Percentiles rank a stretch among this genome's conserved stretches.
Evolutionary conservation across 2,888 invertebrate species (phyloP).

Genomic region (Melipona bicolor): DNA sequence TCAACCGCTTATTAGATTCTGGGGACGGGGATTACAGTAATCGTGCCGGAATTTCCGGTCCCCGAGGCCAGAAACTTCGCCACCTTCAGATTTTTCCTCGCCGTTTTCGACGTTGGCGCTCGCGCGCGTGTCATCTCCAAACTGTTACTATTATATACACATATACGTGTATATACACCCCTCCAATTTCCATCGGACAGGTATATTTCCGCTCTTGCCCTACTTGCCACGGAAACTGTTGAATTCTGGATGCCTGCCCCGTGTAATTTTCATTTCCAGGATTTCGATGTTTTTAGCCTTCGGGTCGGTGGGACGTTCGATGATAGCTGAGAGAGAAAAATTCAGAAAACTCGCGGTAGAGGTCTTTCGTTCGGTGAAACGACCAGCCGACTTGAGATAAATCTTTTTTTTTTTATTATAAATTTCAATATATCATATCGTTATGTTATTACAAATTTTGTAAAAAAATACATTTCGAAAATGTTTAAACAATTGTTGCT

Average conservation of each 20-base stretch:
- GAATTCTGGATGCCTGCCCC: background rate
- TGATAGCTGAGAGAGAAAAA: background rate
- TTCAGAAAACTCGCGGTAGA: background rate
- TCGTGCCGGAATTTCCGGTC: constrained; percentile 53
- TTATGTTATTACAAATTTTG: too few species aligned
- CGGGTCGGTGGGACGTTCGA: background rate
- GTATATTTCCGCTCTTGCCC: constrained; percentile 38
- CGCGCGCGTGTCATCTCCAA: constrained; percentile 22
- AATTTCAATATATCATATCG: too few species aligned
- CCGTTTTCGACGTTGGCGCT: constrained; percentile 10
- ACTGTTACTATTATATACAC: constrained; percentile 13
- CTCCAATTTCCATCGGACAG: constrained; percentile 57
- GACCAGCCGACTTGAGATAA: too few species aligned
- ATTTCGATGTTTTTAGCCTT: background rate
- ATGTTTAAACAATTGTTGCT: too few species aligned
- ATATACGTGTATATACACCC: background rate
- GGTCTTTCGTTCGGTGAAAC: too few species aligned
- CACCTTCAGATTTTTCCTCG: constrained; percentile 44
- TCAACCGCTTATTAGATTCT: constrained; percentile 67
- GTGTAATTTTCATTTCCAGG: background rate
- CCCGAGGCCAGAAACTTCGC: constrained; percentile 37
- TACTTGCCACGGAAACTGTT: background rate
- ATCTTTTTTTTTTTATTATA: too few species aligned
- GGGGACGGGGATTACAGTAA: constrained; percentile 63
- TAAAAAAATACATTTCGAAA: too few species aligned